Base-by-base conservation (phyloP, 2,113 vertebrate species). In the Anoplopoma fimbria region DNA sequence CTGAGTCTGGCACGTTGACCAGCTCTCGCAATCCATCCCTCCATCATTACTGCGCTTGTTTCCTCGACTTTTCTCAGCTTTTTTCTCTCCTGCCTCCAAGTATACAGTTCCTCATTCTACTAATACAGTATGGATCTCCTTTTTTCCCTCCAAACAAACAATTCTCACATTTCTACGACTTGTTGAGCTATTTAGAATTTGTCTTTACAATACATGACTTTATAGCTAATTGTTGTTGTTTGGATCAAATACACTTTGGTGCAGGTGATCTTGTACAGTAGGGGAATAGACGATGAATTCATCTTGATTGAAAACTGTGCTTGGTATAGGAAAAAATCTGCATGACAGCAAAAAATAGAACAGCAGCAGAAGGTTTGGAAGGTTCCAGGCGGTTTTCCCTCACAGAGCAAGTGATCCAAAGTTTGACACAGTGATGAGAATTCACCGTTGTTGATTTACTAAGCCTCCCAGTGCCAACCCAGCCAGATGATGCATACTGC, bases 1-100 rank as follows among this genome's bases (percentile, higher is more conserved):
- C 89, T 82, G 91, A 88, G 92, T 88, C 73, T 86, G 89, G 90
- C 90, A 82, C 79, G 85, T 80, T 77, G 81, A 92, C 90, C 88
- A 80, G 42, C 81, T 87, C 85, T 87, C n/a, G 53, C 86, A 82
- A 75, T 81, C 72, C 23, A 63, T 87, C 78, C 75, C 77, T 87
- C 51, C 74, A 74, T 91, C 89, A 88, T 91, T 92, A 91, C 75
- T 74, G 74, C 36, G 21, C 83, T 81, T 89, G 70, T 87, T 78
- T 87, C 60, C 45, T 77, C 27, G 6, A 69, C 69, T 78, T 77
- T 69, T 76, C 58, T 80, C 19, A 55, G 51, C 47, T 38, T 57
- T 60, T 69, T 65, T 55, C 62, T 65, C 33, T 62, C 14, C n/a
- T 82, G 65, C n/a, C 74, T 69, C 13, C 42, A 21, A 40, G 31